These are phyloP conservation scores for Solea solea DNA, from an alignment of 2,113 vertebrate species.

Conservation along the genomic window DNA sequence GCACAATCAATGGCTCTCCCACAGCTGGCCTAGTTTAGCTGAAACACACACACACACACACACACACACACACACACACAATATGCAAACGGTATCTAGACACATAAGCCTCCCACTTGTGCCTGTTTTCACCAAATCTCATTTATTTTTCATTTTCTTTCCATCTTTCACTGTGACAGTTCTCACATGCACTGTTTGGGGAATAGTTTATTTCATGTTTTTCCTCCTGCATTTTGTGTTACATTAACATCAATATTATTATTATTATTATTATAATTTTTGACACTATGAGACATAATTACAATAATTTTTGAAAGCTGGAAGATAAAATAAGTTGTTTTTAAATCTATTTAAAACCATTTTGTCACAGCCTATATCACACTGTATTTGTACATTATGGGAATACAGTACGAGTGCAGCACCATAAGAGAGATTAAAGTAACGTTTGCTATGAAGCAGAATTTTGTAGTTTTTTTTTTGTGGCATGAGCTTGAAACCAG, in stretches of 20 bases:
- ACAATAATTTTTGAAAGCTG: neutral
- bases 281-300: neutral
- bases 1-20: slow-evolving; percentile 52
- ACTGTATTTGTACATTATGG: no score
- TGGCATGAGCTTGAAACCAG: no score
- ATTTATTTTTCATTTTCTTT: slow-evolving; percentile 57
- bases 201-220: slow-evolving; percentile 26
- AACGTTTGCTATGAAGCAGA: no score
- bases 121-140: slow-evolving; percentile 31
- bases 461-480: no score
- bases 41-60: slow-evolving; percentile 4
- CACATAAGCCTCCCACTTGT: slow-evolving; percentile 22
- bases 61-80: neutral
- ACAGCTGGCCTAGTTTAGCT: slow-evolving; percentile 61
- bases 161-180: slow-evolving; percentile 3
- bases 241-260: neutral
- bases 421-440: no score
- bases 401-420: no score
- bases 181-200: slow-evolving; percentile 7
- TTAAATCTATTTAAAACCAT: neutral
- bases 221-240: neutral
- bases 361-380: no score
- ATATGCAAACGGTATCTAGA: slow-evolving; percentile 40
- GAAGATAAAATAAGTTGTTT: neutral
- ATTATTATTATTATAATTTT: neutral